Evolutionary conservation across 2,888 invertebrate species (phyloP).

Genomic region (Scrobipalpa costella): DNA sequence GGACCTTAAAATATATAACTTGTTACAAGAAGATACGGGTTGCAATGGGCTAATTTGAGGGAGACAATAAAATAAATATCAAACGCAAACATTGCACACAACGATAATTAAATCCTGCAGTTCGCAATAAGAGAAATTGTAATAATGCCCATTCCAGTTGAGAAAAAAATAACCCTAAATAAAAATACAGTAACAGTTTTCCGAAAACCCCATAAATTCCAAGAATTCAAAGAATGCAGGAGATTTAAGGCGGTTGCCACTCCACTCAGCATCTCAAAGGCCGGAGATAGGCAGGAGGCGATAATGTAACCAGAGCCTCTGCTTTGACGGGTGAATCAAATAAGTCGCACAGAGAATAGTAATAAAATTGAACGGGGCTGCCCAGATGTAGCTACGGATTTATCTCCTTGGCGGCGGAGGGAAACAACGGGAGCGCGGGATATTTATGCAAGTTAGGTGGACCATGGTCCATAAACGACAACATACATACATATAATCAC

Average conservation of each 20-base stretch:
- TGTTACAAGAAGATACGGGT: too few relatives aligned
- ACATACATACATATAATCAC: too few relatives aligned
- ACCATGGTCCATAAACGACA: too few relatives aligned
- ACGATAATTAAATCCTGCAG: too few relatives aligned
- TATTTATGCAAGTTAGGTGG: not conserved
- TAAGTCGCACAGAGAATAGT: slow-evolving; percentile 77
- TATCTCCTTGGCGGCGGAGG: slow-evolving; percentile 57
- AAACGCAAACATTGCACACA: too few relatives aligned
- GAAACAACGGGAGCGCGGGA: slow-evolving; percentile 40
- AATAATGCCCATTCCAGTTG: too few relatives aligned
- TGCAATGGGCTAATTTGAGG: too few relatives aligned
- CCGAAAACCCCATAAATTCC: not conserved
- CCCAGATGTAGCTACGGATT: slow-evolving; percentile 78
- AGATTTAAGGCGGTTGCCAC: slow-evolving; percentile 3
- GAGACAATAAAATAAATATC: too few relatives aligned
- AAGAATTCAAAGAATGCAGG: not conserved
- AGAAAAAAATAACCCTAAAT: not conserved
- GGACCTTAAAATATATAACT: too few relatives aligned
- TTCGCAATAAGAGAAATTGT: too few relatives aligned
- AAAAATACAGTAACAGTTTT: not conserved
- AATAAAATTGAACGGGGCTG: slow-evolving; percentile 79
- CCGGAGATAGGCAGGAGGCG: slow-evolving; percentile 51
- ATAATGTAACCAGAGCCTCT: slow-evolving; percentile 66
- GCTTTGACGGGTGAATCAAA: slow-evolving; percentile 80
- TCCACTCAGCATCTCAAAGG: slow-evolving; percentile 36